These are phyloP conservation scores for Diadophis punctatus DNA, from an alignment of 2,113 vertebrate species.

Conservation along the genomic window DNA sequence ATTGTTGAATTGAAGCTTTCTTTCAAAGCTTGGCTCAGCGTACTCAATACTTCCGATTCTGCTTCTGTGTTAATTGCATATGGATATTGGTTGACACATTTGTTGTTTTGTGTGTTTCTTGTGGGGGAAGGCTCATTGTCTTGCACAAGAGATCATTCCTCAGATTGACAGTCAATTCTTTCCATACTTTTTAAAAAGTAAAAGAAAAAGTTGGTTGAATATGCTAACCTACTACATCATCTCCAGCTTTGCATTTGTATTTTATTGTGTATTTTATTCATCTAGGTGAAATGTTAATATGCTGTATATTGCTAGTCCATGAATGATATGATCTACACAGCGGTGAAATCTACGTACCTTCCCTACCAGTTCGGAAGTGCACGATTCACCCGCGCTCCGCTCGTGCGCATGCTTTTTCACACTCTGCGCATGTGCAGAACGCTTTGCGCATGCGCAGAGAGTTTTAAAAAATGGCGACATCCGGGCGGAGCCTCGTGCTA, in stretches of 20 bases:
- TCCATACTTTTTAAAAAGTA: not conserved
- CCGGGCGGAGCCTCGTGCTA: too few species aligned
- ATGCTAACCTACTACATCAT: not conserved
- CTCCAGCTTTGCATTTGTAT: not conserved
- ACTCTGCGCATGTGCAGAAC: too few species aligned
- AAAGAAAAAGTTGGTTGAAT: not conserved
- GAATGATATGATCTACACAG: too few species aligned
- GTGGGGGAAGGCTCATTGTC: not conserved
- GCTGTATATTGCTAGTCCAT: not conserved
- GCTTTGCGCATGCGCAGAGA: too few species aligned
- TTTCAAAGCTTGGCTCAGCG: not conserved
- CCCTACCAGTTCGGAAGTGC: too few species aligned
- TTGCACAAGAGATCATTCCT: not conserved
- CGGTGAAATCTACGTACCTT: too few species aligned
- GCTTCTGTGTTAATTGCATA: not conserved
- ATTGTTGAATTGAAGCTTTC: not conserved
- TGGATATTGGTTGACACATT: not conserved
- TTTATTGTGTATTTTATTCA: not conserved
- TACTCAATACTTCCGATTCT: not conserved
- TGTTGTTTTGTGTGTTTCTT: not conserved
- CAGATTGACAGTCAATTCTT: not conserved
- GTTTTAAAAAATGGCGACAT: too few species aligned
- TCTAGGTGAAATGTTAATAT: not conserved
- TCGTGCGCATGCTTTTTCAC: too few species aligned
- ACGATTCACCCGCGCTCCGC: too few species aligned